phyloP scores from a whole-genome alignment of 2,113 vertebrate species.

The Capreolus pygargus region DNA sequence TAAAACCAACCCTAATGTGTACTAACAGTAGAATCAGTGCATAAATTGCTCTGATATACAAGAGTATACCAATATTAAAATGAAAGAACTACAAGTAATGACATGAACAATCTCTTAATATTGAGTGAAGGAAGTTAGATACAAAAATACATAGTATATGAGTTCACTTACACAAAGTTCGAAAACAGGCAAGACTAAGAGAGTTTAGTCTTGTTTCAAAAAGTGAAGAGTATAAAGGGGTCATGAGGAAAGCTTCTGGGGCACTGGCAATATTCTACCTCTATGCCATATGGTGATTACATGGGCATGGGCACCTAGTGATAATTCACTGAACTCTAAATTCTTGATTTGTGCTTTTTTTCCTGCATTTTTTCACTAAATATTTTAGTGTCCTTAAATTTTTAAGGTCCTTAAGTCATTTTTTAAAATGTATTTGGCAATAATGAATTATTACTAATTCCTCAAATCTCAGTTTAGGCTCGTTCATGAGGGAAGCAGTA shows the following conservation, averaged over 20 bases:
- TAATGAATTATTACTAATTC: neutral
- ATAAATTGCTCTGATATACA: neutral
- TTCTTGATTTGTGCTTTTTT: neutral
- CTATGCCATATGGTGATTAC: neutral
- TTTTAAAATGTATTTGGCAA: neutral
- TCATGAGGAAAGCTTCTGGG: neutral
- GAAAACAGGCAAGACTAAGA: neutral
- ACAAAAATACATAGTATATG: neutral
- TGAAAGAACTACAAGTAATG: neutral
- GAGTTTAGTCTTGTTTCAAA: neutral
- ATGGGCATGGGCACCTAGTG: neutral
- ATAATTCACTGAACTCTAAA: neutral
- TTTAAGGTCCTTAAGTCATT: neutral
- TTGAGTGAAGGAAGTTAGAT: neutral
- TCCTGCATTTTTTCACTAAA: neutral
- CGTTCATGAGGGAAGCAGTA: neutral
- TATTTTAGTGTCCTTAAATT: neutral
- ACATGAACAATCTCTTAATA: neutral
- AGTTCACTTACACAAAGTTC: neutral
- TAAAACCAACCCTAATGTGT: neutral
- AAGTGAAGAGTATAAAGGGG: neutral
- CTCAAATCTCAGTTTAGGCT: constrained; percentile 28
- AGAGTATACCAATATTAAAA: neutral
- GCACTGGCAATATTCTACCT: neutral
- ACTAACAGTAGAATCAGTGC: neutral